Conservation (phyloP, 2,888 invertebrate species). For the Ryuthela nishihirai region DNA sequence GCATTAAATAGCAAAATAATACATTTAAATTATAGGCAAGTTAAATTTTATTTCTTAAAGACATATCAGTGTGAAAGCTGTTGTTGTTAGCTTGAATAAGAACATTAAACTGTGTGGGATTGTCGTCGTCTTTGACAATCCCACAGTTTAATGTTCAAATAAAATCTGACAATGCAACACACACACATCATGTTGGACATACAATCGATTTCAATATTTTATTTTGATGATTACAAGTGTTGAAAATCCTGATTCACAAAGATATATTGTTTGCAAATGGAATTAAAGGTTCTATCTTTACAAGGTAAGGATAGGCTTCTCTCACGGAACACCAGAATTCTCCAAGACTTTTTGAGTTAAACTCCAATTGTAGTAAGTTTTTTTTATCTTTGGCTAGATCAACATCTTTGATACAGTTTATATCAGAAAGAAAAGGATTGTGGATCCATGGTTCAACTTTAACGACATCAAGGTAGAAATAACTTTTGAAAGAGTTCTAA, state of each 20-base stretch:
- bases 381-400: background rate
- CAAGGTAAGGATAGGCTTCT: background rate
- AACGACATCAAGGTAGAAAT: background rate
- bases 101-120: background rate
- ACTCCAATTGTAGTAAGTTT: background rate
- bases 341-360: background rate
- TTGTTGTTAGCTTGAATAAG: background rate
- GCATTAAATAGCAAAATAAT: too few relatives aligned
- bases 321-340: too few relatives aligned
- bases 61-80: background rate
- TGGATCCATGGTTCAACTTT: too few relatives aligned
- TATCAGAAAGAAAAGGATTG: background rate
- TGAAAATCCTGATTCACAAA: background rate
- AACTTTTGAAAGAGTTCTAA: background rate
- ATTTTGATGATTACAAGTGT: background rate
- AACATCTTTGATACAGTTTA: background rate
- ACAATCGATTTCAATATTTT: background rate
- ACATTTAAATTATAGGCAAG: background rate
- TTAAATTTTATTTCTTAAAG: background rate
- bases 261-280: background rate
- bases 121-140: too few relatives aligned
- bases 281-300: background rate
- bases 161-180: background rate
- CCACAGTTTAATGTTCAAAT: too few relatives aligned
- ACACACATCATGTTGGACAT: background rate